These are phyloP conservation scores for Sphaeramia orbicularis DNA, from an alignment of 2,797 vertebrate genomes.

Conservation along the genomic window DNA sequence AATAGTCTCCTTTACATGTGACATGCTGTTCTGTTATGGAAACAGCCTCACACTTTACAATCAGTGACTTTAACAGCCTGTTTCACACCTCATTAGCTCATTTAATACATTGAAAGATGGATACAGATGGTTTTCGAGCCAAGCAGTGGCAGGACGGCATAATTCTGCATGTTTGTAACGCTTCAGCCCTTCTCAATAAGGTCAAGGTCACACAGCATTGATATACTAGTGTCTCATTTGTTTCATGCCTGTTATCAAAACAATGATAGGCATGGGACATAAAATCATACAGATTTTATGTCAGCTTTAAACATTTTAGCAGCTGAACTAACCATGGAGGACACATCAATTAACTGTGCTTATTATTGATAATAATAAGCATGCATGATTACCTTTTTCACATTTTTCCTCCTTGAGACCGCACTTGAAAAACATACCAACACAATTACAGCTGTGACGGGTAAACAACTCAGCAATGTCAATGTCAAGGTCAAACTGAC, in stretches of 20 bases:
- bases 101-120: constrained; percentile 66
- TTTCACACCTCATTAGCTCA: constrained; percentile 73
- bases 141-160: constrained; percentile 5
- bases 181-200: constrained; percentile 3
- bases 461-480: too few relatives aligned
- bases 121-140: constrained; percentile 51
- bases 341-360: too few relatives aligned
- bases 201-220: constrained; percentile 41
- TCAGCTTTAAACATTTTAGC: too few relatives aligned
- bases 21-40: constrained; percentile 55
- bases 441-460: too few relatives aligned
- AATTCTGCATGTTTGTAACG: not conserved
- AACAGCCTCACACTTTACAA: constrained; percentile 50
- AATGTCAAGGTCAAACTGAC: constrained; percentile 29
- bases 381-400: too few relatives aligned
- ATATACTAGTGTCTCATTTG: not conserved
- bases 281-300: not conserved
- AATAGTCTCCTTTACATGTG: constrained; percentile 56
- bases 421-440: too few relatives aligned
- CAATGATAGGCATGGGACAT: not conserved
- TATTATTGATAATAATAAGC: too few relatives aligned
- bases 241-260: constrained; percentile 7
- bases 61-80: constrained; percentile 67
- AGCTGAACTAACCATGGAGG: too few relatives aligned
- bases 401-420: too few relatives aligned